Percentiles rank a stretch among this genome's conserved stretches.
These are phyloP conservation scores for Drosophila funebris DNA, from an alignment of 1,140 invertebrate genomes.

Conservation along the genomic window DNA sequence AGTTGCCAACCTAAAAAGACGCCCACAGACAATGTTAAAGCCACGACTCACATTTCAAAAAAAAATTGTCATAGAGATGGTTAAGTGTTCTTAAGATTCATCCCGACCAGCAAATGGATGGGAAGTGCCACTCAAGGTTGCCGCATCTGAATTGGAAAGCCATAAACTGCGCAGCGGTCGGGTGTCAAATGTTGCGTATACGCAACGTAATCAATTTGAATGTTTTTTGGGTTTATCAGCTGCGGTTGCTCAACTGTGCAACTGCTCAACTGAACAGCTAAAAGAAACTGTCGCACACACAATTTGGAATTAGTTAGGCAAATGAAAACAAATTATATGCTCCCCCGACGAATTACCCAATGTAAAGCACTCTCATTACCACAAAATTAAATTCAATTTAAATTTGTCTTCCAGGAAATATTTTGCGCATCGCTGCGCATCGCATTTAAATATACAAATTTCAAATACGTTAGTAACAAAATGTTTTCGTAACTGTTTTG, in stretches of 20 bases:
- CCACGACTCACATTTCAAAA: not conserved
- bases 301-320: constrained; percentile 16
- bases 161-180: constrained; percentile 20
- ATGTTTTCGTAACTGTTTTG: constrained; percentile 60
- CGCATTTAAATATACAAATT: constrained; percentile 48
- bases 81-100: constrained; percentile 3
- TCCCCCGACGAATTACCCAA: not conserved
- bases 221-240: constrained; percentile 55
- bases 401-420: constrained; percentile 18
- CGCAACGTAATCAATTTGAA: constrained; percentile 70
- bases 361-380: not conserved
- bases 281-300: not conserved
- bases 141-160: constrained; percentile 36
- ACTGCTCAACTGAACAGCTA: not conserved
- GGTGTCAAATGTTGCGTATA: constrained; percentile 70
- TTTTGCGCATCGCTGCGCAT: constrained; percentile 47
- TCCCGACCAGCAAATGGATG: constrained; percentile 3
- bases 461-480: constrained; percentile 59
- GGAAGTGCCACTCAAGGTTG: constrained; percentile 34
- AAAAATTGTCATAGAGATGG: constrained; percentile 4
- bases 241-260: constrained; percentile 27
- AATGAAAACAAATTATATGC: constrained; percentile 23
- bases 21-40: constrained; percentile 38
- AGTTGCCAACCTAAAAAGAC: constrained; percentile 49
- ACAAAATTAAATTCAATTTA: constrained; percentile 25